phyloP scores from a whole-genome alignment of 37 sponge, comb jelly and placozoan species.

The Beroe ovata region DNA sequence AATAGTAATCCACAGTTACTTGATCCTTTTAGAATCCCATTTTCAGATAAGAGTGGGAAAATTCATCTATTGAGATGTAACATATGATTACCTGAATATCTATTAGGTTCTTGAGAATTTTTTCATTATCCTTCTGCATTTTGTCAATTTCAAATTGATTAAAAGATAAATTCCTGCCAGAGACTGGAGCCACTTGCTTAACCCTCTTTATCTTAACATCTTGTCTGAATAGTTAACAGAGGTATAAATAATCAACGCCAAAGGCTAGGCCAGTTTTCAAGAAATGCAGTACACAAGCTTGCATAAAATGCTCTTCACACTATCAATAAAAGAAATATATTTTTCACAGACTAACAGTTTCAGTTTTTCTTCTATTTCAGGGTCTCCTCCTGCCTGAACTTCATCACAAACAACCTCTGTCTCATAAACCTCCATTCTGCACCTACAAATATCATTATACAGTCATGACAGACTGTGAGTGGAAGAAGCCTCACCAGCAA shows the following conservation, averaged over 20 bases:
- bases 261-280: too few relatives aligned
- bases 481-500: too few relatives aligned
- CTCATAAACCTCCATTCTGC: conserved; percentile 40
- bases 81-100: conserved; percentile 11
- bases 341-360: too few relatives aligned
- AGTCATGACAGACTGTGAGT: background rate
- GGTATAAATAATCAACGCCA: too few relatives aligned
- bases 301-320: too few relatives aligned
- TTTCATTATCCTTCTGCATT: conserved; percentile 44
- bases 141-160: conserved; percentile 10
- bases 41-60: too few relatives aligned
- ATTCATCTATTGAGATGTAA: background rate
- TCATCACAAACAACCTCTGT: conserved; percentile 21
- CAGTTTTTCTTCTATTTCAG: too few relatives aligned
- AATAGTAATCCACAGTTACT: too few relatives aligned
- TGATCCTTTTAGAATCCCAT: too few relatives aligned
- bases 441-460: background rate
- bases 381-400: background rate
- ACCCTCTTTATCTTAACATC: background rate
- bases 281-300: too few relatives aligned
- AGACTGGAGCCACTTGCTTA: background rate
- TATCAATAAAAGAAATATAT: too few relatives aligned
- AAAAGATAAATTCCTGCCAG: conserved; percentile 16
- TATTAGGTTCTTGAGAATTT: conserved; percentile 21
- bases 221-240: conserved; percentile 13